A percentile compares a stretch with the other conserved stretches of the same genome.
phyloP scores from a whole-genome alignment of 2,113 vertebrate species.

The Lipotes vexillifer region DNA sequence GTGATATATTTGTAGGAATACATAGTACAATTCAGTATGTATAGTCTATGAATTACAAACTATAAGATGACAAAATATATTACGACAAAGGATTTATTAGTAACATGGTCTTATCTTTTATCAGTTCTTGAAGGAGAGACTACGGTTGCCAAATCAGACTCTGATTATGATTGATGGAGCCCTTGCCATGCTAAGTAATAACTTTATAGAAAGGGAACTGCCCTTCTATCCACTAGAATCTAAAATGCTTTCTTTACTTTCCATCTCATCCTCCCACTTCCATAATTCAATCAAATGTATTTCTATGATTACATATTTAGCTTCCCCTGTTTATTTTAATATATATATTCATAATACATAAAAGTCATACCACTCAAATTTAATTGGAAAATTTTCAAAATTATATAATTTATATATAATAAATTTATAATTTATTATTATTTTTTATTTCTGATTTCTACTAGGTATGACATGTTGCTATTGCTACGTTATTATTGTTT shows the following conservation, averaged over 20 bases:
- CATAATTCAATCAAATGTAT: not conserved
- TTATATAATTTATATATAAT: not conserved
- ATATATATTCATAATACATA: not conserved
- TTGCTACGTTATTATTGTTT: not conserved
- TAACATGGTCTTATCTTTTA: conserved; percentile 8
- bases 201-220: not conserved
- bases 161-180: not conserved
- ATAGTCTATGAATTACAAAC: conserved; percentile 10
- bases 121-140: not conserved
- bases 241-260: not conserved
- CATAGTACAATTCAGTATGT: not conserved
- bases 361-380: not conserved
- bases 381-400: not conserved
- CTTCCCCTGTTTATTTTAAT: not conserved
- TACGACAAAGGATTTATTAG: conserved; percentile 6
- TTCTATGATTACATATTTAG: not conserved
- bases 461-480: not conserved
- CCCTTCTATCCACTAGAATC: not conserved
- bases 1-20: not conserved
- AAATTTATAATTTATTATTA: not conserved
- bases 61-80: not conserved
- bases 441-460: not conserved
- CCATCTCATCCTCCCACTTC: rapidly evolving
- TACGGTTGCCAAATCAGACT: not conserved
- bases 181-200: not conserved